Conservation (phyloP, 2,888 invertebrate species). For the Acronicta alni region DNA sequence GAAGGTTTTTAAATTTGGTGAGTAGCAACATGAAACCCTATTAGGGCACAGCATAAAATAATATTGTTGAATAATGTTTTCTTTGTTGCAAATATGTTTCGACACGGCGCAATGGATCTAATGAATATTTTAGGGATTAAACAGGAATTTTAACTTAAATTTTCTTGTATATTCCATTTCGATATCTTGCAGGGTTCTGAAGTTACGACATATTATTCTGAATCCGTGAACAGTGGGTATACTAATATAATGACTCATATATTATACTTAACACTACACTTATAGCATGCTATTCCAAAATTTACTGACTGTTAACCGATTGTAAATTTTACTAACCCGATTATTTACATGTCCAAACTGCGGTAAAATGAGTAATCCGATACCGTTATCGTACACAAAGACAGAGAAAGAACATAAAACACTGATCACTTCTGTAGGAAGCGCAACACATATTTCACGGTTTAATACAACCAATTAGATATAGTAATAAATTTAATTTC, state of each 20-base stretch:
- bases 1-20: too few relatives aligned
- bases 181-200: too few relatives aligned
- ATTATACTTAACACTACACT: background rate
- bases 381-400: conserved; percentile 38
- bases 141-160: too few relatives aligned
- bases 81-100: too few relatives aligned
- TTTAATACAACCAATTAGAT: conserved; percentile 69
- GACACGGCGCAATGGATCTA: too few relatives aligned
- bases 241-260: conserved; percentile 4
- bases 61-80: too few relatives aligned
- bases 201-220: too few relatives aligned
- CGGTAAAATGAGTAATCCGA: conserved; percentile 40
- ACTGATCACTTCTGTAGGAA: conserved; percentile 53
- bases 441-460: conserved; percentile 67
- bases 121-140: too few relatives aligned
- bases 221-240: too few relatives aligned
- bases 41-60: too few relatives aligned
- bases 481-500: conserved; percentile 72
- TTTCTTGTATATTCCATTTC: too few relatives aligned
- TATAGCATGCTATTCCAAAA: conserved; percentile 24
- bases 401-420: conserved; percentile 43
- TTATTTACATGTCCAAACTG: conserved; percentile 33
- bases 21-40: too few relatives aligned
- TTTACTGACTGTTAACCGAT: conserved; percentile 40
- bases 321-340: conserved; percentile 45